These are phyloP conservation scores for Dugesia japonica DNA, from an alignment of 2,888 invertebrate species.

Conservation along the genomic window DNA sequence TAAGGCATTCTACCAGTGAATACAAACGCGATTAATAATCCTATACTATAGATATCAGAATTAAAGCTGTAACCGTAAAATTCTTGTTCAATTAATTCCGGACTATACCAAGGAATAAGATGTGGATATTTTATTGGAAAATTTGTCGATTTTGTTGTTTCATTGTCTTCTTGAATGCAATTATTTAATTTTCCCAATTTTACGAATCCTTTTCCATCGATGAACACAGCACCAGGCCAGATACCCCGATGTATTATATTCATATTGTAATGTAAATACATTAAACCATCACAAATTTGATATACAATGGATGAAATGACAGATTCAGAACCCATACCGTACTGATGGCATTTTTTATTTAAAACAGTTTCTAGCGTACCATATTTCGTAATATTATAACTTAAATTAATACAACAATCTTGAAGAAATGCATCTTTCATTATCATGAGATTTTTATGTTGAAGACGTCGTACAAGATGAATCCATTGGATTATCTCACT, in stretches of 20 bases:
- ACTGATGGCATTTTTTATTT: background rate
- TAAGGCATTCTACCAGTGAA: background rate
- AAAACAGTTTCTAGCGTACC: background rate
- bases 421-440: background rate
- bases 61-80: background rate
- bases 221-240: background rate
- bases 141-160: background rate
- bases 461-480: background rate
- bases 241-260: background rate
- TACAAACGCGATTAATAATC: background rate
- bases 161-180: background rate
- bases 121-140: background rate
- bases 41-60: background rate
- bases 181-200: background rate
- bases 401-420: background rate
- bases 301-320: background rate
- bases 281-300: background rate
- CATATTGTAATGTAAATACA: background rate
- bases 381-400: background rate
- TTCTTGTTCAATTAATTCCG: background rate
- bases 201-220: background rate
- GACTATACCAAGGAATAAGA: background rate
- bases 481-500: background rate
- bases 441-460: background rate
- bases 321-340: background rate